These are phyloP conservation scores for Pollenia labialis DNA, from an alignment of 2,888 invertebrate genomes.

Conservation along the genomic window DNA sequence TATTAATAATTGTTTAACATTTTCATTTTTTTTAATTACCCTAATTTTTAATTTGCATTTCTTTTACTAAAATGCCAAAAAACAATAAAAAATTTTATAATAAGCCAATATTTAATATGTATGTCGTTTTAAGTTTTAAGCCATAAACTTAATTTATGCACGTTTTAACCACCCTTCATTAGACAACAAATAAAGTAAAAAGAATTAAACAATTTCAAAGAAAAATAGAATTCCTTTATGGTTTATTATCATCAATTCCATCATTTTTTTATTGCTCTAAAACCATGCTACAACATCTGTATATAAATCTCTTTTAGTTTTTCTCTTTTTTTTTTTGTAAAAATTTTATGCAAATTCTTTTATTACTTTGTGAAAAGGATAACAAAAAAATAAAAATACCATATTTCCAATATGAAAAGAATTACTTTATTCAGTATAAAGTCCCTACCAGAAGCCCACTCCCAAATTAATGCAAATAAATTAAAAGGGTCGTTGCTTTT, in stretches of 20 bases:
- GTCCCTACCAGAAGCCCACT: background rate
- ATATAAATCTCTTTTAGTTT: conserved; percentile 11
- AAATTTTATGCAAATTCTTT: conserved; percentile 39
- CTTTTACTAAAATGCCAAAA: background rate
- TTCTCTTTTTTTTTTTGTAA: background rate
- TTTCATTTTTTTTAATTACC: no score
- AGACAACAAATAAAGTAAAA: background rate
- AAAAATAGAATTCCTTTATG: conserved; percentile 15
- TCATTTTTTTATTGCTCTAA: conserved; percentile 39
- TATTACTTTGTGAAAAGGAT: conserved; percentile 41
- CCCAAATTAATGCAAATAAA: background rate
- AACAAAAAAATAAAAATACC: conserved; percentile 21
- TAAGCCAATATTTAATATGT: no score
- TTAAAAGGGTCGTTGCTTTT: background rate
- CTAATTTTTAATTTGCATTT: background rate
- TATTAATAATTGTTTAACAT: no score
- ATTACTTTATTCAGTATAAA: background rate
- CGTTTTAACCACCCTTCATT: conserved; percentile 22
- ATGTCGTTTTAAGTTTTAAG: no score
- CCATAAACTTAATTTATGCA: conserved; percentile 1
- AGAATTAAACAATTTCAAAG: conserved; percentile 3
- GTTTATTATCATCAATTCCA: conserved; percentile 27
- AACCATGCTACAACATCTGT: background rate
- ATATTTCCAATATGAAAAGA: conserved; percentile 44
- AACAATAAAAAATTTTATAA: no score